Evolutionary conservation across 2,797 vertebrate species (phyloP).

Genomic region (Syndactyla subalaris): DNA sequence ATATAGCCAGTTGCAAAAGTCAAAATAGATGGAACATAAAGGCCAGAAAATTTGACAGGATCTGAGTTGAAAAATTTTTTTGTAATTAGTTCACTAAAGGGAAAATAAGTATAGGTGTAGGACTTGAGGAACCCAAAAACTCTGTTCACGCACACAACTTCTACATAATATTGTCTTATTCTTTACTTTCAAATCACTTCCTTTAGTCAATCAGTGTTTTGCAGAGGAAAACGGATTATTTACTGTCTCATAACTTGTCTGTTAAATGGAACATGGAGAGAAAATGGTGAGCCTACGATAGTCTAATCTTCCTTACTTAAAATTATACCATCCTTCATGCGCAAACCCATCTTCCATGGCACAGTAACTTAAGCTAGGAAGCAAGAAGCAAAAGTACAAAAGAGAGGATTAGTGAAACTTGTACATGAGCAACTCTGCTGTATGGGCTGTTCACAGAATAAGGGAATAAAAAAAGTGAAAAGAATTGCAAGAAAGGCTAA

Average conservation of each 20-base stretch:
- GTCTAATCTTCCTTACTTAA: not conserved
- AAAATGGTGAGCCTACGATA: not conserved
- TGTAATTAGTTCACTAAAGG: not conserved
- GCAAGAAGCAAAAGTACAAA: not conserved
- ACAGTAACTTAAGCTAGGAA: not conserved
- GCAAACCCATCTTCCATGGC: too few relatives aligned
- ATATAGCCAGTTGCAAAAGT: not conserved
- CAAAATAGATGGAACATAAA: not conserved
- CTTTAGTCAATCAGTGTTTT: not conserved
- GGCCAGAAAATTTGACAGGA: not conserved
- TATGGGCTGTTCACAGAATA: not conserved
- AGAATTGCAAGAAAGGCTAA: not conserved
- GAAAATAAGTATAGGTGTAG: not conserved
- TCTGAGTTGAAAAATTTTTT: not conserved
- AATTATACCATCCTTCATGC: not conserved
- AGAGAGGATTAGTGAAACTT: not conserved
- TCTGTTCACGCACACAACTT: not conserved
- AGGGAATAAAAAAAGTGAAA: not conserved
- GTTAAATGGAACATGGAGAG: not conserved
- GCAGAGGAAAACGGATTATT: not conserved
- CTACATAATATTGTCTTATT: not conserved
- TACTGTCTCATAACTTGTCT: not conserved
- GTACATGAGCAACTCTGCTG: not conserved
- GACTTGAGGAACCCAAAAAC: not conserved
- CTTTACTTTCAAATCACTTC: not conserved